Evolutionary conservation across 2,797 vertebrate genomes (phyloP).

Genomic region (Cossypha dichroa): DNA sequence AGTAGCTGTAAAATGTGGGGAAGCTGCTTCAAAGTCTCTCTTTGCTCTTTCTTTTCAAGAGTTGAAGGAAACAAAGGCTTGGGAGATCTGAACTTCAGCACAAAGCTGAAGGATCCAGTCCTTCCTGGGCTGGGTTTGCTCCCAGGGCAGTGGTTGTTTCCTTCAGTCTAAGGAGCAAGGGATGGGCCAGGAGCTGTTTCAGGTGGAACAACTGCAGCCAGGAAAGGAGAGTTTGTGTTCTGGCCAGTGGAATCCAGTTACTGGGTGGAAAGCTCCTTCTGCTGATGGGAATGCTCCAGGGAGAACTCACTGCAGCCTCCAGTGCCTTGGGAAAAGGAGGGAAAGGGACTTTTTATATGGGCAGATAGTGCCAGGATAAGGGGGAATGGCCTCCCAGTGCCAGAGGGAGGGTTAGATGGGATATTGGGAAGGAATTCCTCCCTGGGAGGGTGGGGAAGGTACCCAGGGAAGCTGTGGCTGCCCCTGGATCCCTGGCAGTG

Average conservation of each 20-base stretch:
- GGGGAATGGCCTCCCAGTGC: not conserved
- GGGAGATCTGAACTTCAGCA: not conserved
- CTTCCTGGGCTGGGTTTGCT: not conserved
- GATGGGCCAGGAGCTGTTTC: not conserved
- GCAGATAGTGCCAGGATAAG: not conserved
- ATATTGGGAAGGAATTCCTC: rapidly evolving
- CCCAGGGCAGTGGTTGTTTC: not conserved
- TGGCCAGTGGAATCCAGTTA: not conserved
- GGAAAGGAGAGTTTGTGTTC: not conserved
- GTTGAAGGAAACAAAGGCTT: not conserved
- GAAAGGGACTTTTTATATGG: not conserved
- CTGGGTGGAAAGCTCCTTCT: not conserved
- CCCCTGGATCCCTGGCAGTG: not conserved
- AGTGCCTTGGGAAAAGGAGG: not conserved
- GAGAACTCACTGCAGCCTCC: not conserved
- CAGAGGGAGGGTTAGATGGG: not conserved
- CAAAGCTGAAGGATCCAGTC: not conserved
- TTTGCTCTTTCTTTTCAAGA: not conserved
- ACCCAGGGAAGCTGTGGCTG: not conserved
- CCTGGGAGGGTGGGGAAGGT: not conserved
- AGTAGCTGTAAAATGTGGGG: not conserved
- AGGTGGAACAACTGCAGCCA: not conserved
- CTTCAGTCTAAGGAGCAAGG: not conserved
- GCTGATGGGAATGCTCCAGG: not conserved
- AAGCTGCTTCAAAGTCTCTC: not conserved